These are phyloP conservation scores for Rhorus exstirpatorius DNA, from an alignment of 2,888 invertebrate species.

Conservation along the genomic window DNA sequence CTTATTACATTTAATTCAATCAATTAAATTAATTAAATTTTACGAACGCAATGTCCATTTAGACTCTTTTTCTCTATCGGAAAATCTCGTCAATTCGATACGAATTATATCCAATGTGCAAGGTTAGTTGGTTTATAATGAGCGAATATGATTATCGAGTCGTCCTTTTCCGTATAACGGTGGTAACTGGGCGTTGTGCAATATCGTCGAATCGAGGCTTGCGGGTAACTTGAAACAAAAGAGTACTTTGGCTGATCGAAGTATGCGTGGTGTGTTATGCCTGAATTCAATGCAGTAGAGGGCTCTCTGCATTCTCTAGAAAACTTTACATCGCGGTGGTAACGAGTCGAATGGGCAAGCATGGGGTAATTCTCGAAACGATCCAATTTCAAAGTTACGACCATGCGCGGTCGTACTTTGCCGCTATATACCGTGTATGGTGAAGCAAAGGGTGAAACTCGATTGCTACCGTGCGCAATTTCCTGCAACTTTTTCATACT, in stretches of 20 bases:
- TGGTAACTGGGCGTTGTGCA: slow-evolving; percentile 4
- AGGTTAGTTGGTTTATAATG: neutral
- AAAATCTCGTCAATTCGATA: too few species aligned
- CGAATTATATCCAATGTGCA: too few species aligned
- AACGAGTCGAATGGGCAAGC: slow-evolving; percentile 41
- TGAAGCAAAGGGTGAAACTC: too few species aligned
- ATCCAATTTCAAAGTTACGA: slow-evolving; percentile 64
- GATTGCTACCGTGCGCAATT: too few species aligned
- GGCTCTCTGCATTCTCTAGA: slow-evolving; percentile 10
- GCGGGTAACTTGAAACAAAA: slow-evolving; percentile 4
- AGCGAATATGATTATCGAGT: neutral
- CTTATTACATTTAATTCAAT: too few species aligned
- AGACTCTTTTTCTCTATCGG: too few species aligned
- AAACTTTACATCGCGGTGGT: slow-evolving; percentile 13
- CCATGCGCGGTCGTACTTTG: slow-evolving; percentile 47
- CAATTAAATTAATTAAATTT: too few species aligned
- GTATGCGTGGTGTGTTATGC: slow-evolving; percentile 50
- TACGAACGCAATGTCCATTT: too few species aligned
- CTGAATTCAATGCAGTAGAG: neutral
- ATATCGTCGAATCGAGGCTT: neutral
- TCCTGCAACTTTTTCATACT: too few species aligned
- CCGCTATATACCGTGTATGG: slow-evolving; percentile 34
- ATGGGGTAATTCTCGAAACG: slow-evolving; percentile 62
- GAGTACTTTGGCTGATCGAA: slow-evolving; percentile 27
- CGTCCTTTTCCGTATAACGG: slow-evolving; percentile 14